Conservation (phyloP, 2,113 vertebrate genomes). For the Carassius gibelio region DNA sequence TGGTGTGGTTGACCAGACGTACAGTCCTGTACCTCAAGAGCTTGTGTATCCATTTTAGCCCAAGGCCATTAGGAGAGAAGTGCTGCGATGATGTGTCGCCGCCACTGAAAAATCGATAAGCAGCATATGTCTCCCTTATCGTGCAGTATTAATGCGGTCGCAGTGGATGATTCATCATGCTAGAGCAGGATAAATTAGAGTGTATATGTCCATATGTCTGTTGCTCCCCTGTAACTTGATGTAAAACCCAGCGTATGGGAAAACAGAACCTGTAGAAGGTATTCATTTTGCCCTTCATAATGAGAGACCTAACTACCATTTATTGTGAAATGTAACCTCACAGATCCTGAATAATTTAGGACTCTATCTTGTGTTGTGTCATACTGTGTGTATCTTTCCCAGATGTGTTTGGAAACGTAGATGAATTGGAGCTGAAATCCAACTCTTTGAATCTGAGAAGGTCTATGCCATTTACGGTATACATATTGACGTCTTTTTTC, state of each 20-base stretch:
- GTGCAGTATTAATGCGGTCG: slow-evolving; percentile 62
- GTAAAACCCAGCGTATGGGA: slow-evolving; percentile 44
- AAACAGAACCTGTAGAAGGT: no score
- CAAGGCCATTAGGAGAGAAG: slow-evolving; percentile 65
- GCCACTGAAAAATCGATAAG: slow-evolving; percentile 61
- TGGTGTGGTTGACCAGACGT: neutral
- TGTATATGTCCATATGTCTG: slow-evolving; percentile 50
- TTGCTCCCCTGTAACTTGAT: slow-evolving; percentile 67
- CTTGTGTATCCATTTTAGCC: slow-evolving; percentile 64
- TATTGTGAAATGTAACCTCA: no score
- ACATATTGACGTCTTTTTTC: no score
- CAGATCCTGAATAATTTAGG: no score
- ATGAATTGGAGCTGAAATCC: no score
- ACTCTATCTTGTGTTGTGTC: no score
- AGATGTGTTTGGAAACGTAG: no score
- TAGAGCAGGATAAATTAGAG: slow-evolving; percentile 68
- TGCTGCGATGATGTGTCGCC: slow-evolving; percentile 56
- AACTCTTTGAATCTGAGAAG: no score
- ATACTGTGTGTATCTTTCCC: no score
- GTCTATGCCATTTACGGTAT: no score
- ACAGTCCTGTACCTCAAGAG: slow-evolving; percentile 35
- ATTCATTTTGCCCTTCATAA: no score
- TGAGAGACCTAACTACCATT: no score
- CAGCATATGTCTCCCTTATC: slow-evolving; percentile 68
- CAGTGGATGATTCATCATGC: slow-evolving; percentile 62